A percentile compares a stretch with the other conserved stretches of the same genome.
Evolutionary conservation across 2,797 vertebrate species (phyloP).

Genomic region (Heteromormyrus szaboi): DNA sequence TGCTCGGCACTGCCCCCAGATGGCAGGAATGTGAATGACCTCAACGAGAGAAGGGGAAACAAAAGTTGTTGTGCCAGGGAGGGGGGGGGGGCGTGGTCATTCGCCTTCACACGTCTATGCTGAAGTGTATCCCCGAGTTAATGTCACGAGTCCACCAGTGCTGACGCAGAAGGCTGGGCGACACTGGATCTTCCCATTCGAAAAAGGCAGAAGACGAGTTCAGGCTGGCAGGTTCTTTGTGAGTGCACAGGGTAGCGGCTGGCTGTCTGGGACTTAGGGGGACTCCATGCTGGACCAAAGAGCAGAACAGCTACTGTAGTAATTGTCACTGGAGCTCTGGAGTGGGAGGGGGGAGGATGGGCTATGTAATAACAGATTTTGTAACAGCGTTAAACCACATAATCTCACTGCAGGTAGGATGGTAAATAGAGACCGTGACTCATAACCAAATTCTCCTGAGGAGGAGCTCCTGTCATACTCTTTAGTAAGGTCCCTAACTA

Average conservation of each 20-base stretch:
- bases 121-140: background rate
- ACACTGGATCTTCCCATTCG: background rate
- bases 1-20: conserved; percentile 31
- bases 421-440: background rate
- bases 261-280: background rate
- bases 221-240: background rate
- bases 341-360: background rate
- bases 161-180: background rate
- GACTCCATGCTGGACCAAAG: background rate
- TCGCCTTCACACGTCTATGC: background rate
- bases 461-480: background rate
- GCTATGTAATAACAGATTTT: background rate
- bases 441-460: background rate
- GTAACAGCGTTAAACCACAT: background rate
- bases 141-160: background rate
- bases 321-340: background rate
- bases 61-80: background rate
- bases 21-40: conserved; percentile 37
- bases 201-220: background rate
- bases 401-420: background rate
- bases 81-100: background rate
- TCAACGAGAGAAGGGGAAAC: background rate
- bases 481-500: background rate
- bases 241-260: background rate
- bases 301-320: background rate